Evolutionary conservation across 2,888 invertebrate genomes (phyloP), one percentile per base, ranked within the genome.

Genomic region (Beris morrisii): DNA sequence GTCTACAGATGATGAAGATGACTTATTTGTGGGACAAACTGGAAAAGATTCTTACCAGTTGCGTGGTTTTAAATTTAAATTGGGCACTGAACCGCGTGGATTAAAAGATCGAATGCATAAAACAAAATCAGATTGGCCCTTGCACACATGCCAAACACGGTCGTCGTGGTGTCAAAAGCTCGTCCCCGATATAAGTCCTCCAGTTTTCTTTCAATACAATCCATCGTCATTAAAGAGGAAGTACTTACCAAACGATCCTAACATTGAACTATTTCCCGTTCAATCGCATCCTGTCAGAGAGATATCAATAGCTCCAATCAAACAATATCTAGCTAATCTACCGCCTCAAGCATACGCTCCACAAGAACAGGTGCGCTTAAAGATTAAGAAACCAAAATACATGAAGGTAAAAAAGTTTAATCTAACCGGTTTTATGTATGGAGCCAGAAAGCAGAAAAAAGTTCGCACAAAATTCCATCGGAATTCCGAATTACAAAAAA

Each of bases 1-100:
- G 64, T 78, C 78, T 22, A 74, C 76, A 55, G 76, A 79, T 31
- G 79, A 80, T 46, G 80, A 78, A 65, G 78, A 78, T 66, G 73
- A 73, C 5, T 68, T 79, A 38, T 52, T 72, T 57, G 78, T 80
- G 45, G 80, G 80, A 4, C 75, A 75, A 45, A 69, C 70, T 2
- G 73, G 72, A 0, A 74, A 74, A 13, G 73, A 64, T 9, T 22
- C 73, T 6, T 78, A 76, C 54, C 73, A 74, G 57, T 67, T 80
- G n/a, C 75, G 81, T 0, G 79, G 80, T 4, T 78, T 77, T 54
- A 78, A 77, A 31, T 79, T 74, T 59, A 77, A 77, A 69, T 69
- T 78, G 4, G 76, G 74, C 30, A 71, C 74, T 0, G 75, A 76
- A 1, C 55, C 79, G 22, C 74, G 79, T 0, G 79, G 79, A 0